Evolutionary conservation across 2,888 invertebrate genomes (phyloP), one percentile per base, ranked within the genome.

Genomic region (Alcis repandata): DNA sequence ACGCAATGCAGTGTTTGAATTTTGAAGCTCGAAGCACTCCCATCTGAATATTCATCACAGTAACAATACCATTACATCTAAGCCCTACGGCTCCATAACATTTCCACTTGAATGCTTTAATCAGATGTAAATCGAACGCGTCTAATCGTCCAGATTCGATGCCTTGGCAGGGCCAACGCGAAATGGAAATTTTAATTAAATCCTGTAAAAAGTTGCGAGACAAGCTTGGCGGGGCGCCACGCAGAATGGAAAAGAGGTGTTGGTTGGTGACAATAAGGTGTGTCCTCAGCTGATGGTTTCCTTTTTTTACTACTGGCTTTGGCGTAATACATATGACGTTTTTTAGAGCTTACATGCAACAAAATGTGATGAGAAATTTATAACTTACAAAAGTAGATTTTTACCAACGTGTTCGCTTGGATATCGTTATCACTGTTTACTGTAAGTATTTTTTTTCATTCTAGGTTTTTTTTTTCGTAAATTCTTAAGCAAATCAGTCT

Each of bases 121-220:
- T 63, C 60, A 66, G 63, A 69, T 63, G 63, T 63, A 61, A 66
- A 69, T 63, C 66, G 60, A 69, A 66, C 66, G 66, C 59, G 59
- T 56, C 59, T 69, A 63, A 63, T 60, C 48, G 49, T 49, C 52
- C 49, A 51, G 49, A 66, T 66, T 69, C 54, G 63, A 63, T 60
- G 57, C 57, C 57, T 63, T 65, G 63, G 65, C 57, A 59, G 41
- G 45, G 56, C 40, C 53, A 53, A 54, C 32, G 40, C 54, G 43
- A 57, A 54, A 57, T 63, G 63, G 57, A 69, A 71, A 69, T 68
- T 71, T 69, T 69, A 68, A 71, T 69, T 68, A 68, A 68, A 69
- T 56, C 43, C 20, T 53, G 45, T 63, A 59, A 67, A 69, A 71
- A 69, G 67, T 71, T 66, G 46, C 53, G 52, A 62, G 41, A 48